Conservation (phyloP, 2,113 vertebrate genomes). For the Ptychochromis oligacanthus region DNA sequence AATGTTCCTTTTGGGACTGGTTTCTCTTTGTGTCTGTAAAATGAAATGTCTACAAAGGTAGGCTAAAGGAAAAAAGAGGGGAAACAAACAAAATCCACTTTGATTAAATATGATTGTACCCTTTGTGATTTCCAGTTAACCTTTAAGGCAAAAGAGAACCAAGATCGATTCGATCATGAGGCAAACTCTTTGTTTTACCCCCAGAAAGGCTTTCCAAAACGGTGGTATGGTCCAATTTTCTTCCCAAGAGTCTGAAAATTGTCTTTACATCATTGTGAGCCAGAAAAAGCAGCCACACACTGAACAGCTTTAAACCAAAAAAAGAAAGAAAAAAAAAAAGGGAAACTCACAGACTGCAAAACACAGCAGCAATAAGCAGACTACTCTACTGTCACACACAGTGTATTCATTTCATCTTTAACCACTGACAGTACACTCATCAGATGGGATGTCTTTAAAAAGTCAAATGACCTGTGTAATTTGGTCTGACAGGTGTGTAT, state of each 20-base stretch:
- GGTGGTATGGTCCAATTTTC: slow-evolving; percentile 54
- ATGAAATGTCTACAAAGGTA: neutral
- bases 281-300: slow-evolving; percentile 39
- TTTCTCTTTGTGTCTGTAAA: neutral
- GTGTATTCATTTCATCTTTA: neutral
- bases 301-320: slow-evolving; percentile 15
- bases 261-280: slow-evolving; percentile 6
- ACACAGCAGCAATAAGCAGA: slow-evolving; percentile 47
- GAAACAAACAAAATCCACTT: slow-evolving; percentile 22
- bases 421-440: slow-evolving; percentile 4
- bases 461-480: too few relatives aligned
- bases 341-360: slow-evolving; percentile 34
- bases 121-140: neutral
- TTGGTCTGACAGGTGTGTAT: neutral
- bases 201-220: slow-evolving; percentile 38
- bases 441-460: slow-evolving; percentile 13
- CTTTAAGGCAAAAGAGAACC: neutral
- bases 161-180: neutral
- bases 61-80: neutral
- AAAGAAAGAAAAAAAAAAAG: neutral
- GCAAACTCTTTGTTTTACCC: neutral
- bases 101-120: neutral
- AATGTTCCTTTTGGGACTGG: too few relatives aligned
- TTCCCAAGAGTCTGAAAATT: slow-evolving; percentile 53
- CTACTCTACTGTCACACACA: slow-evolving; percentile 39